Evolutionary conservation across 2,888 invertebrate genomes (phyloP).

Genomic region (Agriopis leucophaearia): DNA sequence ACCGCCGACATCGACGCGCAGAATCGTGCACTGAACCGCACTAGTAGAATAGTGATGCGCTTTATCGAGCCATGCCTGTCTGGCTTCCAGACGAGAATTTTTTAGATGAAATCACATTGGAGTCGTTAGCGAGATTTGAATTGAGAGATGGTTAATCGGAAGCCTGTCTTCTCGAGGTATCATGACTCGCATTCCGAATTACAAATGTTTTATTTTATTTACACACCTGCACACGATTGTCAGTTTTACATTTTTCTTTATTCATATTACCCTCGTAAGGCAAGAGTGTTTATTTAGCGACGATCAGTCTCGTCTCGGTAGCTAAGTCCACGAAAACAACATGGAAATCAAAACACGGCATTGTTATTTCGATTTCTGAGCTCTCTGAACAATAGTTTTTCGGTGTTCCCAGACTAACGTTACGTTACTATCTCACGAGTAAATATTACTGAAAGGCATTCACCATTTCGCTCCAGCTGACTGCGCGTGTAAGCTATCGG

Average conservation of each 20-base stretch:
- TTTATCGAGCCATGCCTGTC: slow-evolving; percentile 59
- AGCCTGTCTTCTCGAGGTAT: neutral
- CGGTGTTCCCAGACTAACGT: slow-evolving; percentile 11
- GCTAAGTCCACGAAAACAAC: slow-evolving; percentile 18
- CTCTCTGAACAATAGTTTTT: slow-evolving; percentile 10
- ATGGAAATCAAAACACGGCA: slow-evolving; percentile 21
- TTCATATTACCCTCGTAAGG: neutral
- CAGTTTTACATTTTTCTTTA: slow-evolving; percentile 9
- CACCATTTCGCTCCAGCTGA: slow-evolving; percentile 4
- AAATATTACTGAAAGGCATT: slow-evolving; percentile 3
- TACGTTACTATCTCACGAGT: slow-evolving; percentile 8
- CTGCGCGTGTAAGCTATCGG: slow-evolving; percentile 10
- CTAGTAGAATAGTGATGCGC: slow-evolving; percentile 56
- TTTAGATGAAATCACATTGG: slow-evolving; percentile 21
- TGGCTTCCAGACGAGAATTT: slow-evolving; percentile 26
- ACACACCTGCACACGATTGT: neutral
- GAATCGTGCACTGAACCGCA: slow-evolving; percentile 51
- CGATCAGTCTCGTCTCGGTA: slow-evolving; percentile 8
- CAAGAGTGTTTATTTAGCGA: neutral
- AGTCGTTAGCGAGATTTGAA: slow-evolving; percentile 4
- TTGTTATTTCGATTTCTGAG: slow-evolving; percentile 16
- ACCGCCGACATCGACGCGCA: slow-evolving; percentile 44
- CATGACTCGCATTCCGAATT: slow-evolving; percentile 1
- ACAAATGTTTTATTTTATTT: slow-evolving; percentile 1
- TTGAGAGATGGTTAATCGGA: slow-evolving; percentile 1